A percentile compares a stretch with the other conserved stretches of the same genome.
Evolutionary conservation across 1,140 invertebrate genomes (phyloP).

Genomic region (Calephelis virginiensis): DNA sequence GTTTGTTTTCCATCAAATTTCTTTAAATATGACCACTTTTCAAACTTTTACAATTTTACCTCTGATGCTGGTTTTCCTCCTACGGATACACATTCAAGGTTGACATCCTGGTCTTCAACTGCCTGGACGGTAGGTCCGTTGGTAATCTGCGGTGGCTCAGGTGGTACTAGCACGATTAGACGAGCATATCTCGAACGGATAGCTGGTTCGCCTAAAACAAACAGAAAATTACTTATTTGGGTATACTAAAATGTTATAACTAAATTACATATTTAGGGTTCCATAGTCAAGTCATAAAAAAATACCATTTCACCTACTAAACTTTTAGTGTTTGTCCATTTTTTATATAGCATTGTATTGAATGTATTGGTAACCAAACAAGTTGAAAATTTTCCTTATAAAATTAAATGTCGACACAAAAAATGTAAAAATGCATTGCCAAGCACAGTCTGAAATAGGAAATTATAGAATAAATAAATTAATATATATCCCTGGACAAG

Average conservation of each 20-base stretch:
- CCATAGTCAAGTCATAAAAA: too few relatives aligned
- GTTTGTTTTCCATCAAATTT: background rate
- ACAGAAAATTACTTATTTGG: background rate
- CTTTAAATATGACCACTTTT: background rate
- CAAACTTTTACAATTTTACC: constrained; percentile 73
- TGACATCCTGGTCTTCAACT: constrained; percentile 92
- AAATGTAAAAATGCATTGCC: too few relatives aligned
- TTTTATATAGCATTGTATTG: too few relatives aligned
- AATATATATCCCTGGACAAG: too few relatives aligned
- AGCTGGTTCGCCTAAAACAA: constrained; percentile 81
- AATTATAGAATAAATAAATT: too few relatives aligned
- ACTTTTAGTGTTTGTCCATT: too few relatives aligned
- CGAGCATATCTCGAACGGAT: constrained; percentile 89
- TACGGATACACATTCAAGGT: constrained; percentile 91
- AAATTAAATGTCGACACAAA: too few relatives aligned
- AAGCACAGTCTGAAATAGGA: too few relatives aligned
- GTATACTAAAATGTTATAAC: background rate
- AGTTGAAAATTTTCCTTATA: too few relatives aligned
- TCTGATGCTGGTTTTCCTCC: constrained; percentile 96
- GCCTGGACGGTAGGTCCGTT: constrained; percentile 87
- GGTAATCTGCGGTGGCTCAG: constrained; percentile 90
- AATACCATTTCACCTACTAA: too few relatives aligned
- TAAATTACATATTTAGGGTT: too few relatives aligned
- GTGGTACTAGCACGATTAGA: constrained; percentile 91
- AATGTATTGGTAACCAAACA: too few relatives aligned